Conservation (phyloP, 2,113 vertebrate species). For the Anoura caudifer region DNA sequence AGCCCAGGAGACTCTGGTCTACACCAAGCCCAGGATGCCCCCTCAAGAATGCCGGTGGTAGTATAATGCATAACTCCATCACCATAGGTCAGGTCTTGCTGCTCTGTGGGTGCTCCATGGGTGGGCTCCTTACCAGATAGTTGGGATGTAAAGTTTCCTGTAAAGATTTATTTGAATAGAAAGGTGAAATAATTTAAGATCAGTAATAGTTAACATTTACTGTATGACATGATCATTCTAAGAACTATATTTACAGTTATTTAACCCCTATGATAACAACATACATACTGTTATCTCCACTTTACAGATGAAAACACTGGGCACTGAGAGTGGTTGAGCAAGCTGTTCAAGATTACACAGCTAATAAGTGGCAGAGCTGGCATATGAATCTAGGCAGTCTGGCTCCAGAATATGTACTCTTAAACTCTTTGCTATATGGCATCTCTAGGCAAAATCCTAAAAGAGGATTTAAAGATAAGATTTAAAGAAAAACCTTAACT, state of each 20-base stretch:
- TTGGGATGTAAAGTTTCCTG: background rate
- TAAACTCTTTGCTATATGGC: background rate
- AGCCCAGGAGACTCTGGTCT: background rate
- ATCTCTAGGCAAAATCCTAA: background rate
- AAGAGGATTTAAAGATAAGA: background rate
- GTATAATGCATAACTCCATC: background rate
- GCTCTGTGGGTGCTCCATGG: background rate
- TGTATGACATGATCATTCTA: background rate
- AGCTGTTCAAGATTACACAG: background rate
- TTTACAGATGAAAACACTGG: background rate
- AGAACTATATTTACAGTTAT: background rate
- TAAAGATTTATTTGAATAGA: slow-evolving; percentile 15
- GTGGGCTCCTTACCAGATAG: background rate
- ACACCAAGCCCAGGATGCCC: background rate
- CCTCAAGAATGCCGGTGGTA: background rate
- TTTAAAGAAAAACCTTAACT: background rate
- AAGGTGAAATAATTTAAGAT: slow-evolving; percentile 1
- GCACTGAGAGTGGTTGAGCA: background rate
- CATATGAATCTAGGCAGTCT: background rate
- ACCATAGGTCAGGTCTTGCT: background rate
- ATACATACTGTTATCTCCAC: background rate
- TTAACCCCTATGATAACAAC: background rate
- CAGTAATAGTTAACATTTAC: background rate
- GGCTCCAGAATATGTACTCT: background rate
- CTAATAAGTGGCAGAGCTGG: background rate